phyloP scores from a whole-genome alignment of 2,797 vertebrate genomes.

The Poeciliopsis paucimaculata region DNA sequence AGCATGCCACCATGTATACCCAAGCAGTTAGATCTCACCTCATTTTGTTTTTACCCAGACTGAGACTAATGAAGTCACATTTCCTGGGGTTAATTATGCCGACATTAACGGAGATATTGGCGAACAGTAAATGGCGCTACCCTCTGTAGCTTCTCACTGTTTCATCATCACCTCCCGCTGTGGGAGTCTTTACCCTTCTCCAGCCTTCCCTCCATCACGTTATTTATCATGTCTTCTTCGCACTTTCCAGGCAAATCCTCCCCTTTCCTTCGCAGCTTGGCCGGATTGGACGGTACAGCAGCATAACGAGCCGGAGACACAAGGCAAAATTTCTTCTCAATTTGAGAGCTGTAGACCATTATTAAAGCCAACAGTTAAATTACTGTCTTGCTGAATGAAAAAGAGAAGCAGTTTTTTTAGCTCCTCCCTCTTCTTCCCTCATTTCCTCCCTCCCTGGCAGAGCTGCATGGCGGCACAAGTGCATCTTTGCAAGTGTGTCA shows the following conservation, averaged over 20 bases:
- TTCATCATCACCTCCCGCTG: constrained; percentile 43
- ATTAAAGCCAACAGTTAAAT: constrained; percentile 75
- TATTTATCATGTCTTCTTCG: constrained; percentile 17
- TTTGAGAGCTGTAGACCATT: constrained; percentile 72
- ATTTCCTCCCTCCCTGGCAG: constrained; percentile 5
- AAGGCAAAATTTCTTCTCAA: constrained; percentile 71
- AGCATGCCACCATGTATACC: constrained; percentile 29
- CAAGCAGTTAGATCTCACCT: constrained; percentile 55
- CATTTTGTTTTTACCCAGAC: constrained; percentile 38
- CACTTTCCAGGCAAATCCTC: constrained; percentile 31
- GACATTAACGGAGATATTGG: constrained; percentile 55
- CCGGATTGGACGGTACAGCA: constrained; percentile 49
- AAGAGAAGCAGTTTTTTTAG: constrained; percentile 41
- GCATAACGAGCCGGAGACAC: constrained; percentile 64
- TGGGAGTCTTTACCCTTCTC: constrained; percentile 28
- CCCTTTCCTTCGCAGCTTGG: constrained; percentile 20
- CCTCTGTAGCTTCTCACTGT: constrained; percentile 34
- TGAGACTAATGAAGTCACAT: constrained; percentile 62
- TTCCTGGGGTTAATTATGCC: constrained; percentile 66
- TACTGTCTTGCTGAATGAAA: constrained; percentile 65
- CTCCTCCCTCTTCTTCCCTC: not conserved
- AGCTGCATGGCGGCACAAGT: constrained; percentile 19
- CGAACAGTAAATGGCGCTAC: constrained; percentile 51
- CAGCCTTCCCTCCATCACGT: constrained; percentile 19
- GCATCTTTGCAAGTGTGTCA: constrained; percentile 42